These are phyloP conservation scores for Chaetura pelagica DNA, from an alignment of 2,113 vertebrate genomes.

Conservation along the genomic window DNA sequence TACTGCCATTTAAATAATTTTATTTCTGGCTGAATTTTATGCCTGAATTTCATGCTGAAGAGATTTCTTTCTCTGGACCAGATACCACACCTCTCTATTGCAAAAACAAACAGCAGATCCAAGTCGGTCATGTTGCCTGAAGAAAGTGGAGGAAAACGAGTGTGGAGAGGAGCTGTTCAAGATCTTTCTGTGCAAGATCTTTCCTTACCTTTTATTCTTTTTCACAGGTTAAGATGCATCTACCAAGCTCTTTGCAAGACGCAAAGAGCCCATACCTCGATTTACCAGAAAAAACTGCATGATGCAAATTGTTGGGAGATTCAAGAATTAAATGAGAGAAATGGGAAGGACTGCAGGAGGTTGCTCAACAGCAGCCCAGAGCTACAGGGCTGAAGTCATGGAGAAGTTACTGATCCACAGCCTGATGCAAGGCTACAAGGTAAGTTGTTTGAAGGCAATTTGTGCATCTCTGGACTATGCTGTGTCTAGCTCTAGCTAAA, in stretches of 20 bases:
- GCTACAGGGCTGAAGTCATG: not conserved
- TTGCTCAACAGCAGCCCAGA: not conserved
- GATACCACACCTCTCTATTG: not conserved
- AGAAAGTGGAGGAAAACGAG: not conserved
- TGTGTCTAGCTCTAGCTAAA: not conserved
- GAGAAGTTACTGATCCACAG: not conserved
- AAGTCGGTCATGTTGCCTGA: rapidly evolving
- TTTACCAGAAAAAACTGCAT: not conserved
- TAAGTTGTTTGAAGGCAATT: not conserved
- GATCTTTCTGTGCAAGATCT: not conserved
- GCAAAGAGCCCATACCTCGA: not conserved
- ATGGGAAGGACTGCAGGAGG: not conserved
- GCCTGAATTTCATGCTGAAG: not conserved
- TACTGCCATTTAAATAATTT: conserved; percentile 6
- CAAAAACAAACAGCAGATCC: not conserved
- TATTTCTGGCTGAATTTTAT: not conserved
- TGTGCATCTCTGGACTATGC: not conserved
- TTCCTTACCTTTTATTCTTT: not conserved
- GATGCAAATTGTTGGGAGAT: not conserved
- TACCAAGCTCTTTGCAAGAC: not conserved
- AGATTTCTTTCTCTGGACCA: not conserved
- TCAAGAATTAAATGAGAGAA: not conserved
- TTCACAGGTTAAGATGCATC: not conserved
- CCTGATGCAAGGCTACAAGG: not conserved
- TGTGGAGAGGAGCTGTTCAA: not conserved